Base-by-base conservation (phyloP, 2,797 vertebrate genomes). In the Pachyuromys duprasi region DNA sequence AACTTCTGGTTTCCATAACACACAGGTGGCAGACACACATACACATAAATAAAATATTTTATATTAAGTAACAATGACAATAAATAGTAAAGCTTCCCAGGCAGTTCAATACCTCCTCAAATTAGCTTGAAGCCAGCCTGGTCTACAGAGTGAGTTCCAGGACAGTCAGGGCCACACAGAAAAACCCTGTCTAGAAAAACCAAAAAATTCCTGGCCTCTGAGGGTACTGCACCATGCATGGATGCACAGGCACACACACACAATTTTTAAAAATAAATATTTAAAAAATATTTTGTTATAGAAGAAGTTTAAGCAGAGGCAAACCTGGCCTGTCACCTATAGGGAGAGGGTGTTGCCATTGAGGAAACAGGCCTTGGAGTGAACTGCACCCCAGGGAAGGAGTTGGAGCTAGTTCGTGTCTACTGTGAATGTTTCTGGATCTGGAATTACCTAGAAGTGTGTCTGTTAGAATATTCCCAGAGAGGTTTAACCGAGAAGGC, bases 211-310 rank as follows among this genome's bases (percentile, higher is more conserved):
- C 62, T 33, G 62, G 39, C 60, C 39, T 45, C 81, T 45, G 39
- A 65, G 28, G 62, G 36, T 45, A 65, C 60, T 65, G 4, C 9
- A 65, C 17, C 28, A 57, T 26, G 33, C n/a, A 5, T 2, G 2
- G 0, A 1, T 3, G 31, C 2, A 18, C 53, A 24, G 12, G 22
- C 5, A 8, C n/a, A 9, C 20, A 26, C 31, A n/a, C 69, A 74
- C 70, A 74, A 49, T 49, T 49, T 49, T 49, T 49, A 49, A 49
- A 49, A 72, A 72, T 8, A 72, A 72, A 20, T 22, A n/a, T 72
- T 72, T 12, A 72, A 72, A 55, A 36, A 26, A 36, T 14, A 8
- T 36, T 28, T 28, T 55, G 13, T 55, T 57, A 74, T 86, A 53
- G 45, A n/a, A 87, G 84, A 72, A 24, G 53, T 26, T 31, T 72